Conservation (phyloP, 2,113 vertebrate species). For the Scartelaos histophorus region DNA sequence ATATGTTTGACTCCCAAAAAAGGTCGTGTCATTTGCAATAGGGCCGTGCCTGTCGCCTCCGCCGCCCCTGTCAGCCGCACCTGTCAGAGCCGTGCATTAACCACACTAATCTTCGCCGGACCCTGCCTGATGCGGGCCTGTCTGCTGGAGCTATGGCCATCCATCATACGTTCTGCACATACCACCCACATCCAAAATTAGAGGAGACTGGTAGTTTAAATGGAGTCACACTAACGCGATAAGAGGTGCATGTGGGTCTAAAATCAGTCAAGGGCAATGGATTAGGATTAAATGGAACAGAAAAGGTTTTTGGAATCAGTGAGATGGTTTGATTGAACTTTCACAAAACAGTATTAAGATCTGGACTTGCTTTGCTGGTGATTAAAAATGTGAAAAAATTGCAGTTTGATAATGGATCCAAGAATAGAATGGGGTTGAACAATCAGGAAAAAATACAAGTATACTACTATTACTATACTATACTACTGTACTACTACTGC, state of each 20-base stretch:
- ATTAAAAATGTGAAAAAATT: too few species aligned
- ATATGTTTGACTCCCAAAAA: slow-evolving; percentile 73
- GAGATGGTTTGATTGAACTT: not conserved
- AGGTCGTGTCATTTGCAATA: slow-evolving; percentile 71
- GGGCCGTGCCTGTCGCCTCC: slow-evolving; percentile 50
- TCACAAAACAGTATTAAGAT: not conserved
- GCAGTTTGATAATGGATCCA: too few species aligned
- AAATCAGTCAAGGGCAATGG: not conserved
- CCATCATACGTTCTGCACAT: slow-evolving; percentile 17
- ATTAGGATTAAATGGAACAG: not conserved
- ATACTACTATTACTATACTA: too few species aligned
- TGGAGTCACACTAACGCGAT: not conserved
- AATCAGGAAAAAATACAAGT: too few species aligned
- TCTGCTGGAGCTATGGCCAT: slow-evolving; percentile 7
- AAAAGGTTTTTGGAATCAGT: not conserved
- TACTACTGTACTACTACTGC: too few species aligned
- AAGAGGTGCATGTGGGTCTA: not conserved
- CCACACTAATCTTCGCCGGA: slow-evolving; percentile 42
- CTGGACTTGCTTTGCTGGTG: not conserved
- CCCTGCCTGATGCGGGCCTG: slow-evolving; percentile 11
- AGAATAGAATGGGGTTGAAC: too few species aligned
- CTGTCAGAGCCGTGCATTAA: slow-evolving; percentile 65
- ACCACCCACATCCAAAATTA: not conserved
- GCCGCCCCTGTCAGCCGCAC: slow-evolving; percentile 63
- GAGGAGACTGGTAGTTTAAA: not conserved